Evolutionary conservation across 1,140 invertebrate species (phyloP), one percentile per base, ranked within the genome.

Genomic region (Hypsibius dujardini): DNA sequence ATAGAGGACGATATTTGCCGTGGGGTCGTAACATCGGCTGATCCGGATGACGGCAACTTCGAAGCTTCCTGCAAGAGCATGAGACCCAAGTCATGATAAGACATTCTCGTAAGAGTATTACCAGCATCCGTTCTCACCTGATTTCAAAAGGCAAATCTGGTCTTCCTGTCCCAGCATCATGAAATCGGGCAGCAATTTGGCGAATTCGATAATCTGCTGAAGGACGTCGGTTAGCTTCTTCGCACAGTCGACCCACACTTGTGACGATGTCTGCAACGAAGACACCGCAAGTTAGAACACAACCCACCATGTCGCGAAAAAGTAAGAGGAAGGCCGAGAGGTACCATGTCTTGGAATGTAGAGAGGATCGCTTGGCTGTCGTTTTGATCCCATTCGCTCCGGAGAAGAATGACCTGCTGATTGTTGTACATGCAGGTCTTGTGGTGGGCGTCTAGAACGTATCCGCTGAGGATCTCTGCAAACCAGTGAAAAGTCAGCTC

Each of bases 161-260:
- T 97, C 94, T 79, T 97, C 93, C 82, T 98, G 94, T 72, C 89
- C 89, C 70, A 97, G 84, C 79, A 92, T 94, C 91, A 95, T 95
- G 81, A 98, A 98, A 72, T 94, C 93, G 69, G 93, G 93, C 76
- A 97, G 89, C 86, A 96, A 92, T 83, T 98, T 98, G 46, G 93
- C 94, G 84, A 98, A 98, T 82, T 98, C 94, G 75, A 98, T 98
- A 76, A 98, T 95, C 80, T 95, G 92, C 80, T 97, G 93, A 76
- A 98, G 95, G 78, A 96, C 87, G 70, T 87, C 84, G 42, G 94
- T 97, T 73, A 98, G 83, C 80, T 94, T 94, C 79, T 92, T 88
- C 12, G 94, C 92, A 77, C 92, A 93, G 78, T 95, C 91, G 74
- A 92, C 82, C 95, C 94, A 97, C 73, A 95, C 84, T 77, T 94